Conservation (phyloP, 1,140 invertebrate genomes). For the Drosophila pachea region DNA sequence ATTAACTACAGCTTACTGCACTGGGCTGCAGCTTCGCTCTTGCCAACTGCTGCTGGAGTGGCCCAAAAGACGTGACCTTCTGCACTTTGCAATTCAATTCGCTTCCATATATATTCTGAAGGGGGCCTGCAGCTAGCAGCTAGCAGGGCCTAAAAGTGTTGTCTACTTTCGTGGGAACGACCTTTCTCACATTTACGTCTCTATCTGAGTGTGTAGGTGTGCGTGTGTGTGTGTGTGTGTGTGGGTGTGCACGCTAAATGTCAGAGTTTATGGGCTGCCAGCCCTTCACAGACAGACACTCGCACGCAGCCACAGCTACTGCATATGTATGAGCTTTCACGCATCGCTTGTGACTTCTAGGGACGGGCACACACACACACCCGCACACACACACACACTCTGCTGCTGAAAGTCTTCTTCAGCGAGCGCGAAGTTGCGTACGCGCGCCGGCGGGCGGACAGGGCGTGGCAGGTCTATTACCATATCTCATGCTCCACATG, state of each 20-base stretch:
- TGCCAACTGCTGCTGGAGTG: slow-evolving; percentile 8
- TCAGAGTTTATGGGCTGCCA: slow-evolving; percentile 60
- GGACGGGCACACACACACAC: neutral
- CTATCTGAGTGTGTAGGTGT: slow-evolving; percentile 7
- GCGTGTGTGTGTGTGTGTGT: slow-evolving; percentile 17
- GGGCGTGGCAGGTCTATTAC: slow-evolving; percentile 47
- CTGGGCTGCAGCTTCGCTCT: slow-evolving; percentile 25
- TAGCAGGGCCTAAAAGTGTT: slow-evolving; percentile 29
- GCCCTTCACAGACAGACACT: slow-evolving; percentile 21
- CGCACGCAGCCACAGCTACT: slow-evolving; percentile 3
- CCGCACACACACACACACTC: slow-evolving; percentile 15
- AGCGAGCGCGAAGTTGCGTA: neutral
- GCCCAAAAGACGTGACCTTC: neutral
- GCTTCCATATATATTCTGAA: slow-evolving; percentile 4
- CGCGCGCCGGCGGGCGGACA: no score
- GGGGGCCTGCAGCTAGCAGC: slow-evolving; percentile 11
- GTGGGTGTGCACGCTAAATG: slow-evolving; percentile 41
- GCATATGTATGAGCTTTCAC: slow-evolving; percentile 55
- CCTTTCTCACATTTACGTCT: slow-evolving; percentile 16
- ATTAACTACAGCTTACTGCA: slow-evolving; percentile 41
- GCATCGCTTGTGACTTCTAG: slow-evolving; percentile 34
- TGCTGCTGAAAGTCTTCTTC: neutral
- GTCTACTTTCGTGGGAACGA: slow-evolving; percentile 44
- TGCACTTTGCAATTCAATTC: slow-evolving; percentile 38
- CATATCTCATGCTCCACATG: slow-evolving; percentile 71